A percentile compares a stretch with the other conserved stretches of the same genome.
Conservation (phyloP, 2,113 vertebrate genomes). For the Phoxinus phoxinus region DNA sequence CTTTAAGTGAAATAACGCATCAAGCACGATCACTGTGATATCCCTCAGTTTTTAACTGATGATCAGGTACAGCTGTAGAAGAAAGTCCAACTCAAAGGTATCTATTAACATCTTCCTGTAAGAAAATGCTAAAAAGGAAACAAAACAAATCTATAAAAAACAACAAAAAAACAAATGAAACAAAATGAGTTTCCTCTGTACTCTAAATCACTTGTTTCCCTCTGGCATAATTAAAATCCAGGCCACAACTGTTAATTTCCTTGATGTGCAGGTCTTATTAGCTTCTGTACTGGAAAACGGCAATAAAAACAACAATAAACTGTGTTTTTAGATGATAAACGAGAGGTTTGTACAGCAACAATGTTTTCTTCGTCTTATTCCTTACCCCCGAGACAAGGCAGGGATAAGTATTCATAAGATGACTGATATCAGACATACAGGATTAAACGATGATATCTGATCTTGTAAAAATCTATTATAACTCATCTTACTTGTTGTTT, state of each 20-base stretch:
- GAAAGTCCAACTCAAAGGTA: not conserved
- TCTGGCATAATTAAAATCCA: slow-evolving; percentile 75
- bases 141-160: slow-evolving; percentile 4
- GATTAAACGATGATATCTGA: slow-evolving; percentile 76
- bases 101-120: not conserved
- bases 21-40: not conserved
- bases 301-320: slow-evolving; percentile 58
- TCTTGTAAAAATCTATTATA: slow-evolving; percentile 73
- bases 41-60: not conserved
- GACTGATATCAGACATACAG: slow-evolving; percentile 66
- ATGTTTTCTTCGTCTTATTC: slow-evolving; percentile 52
- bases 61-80: not conserved
- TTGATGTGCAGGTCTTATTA: slow-evolving; percentile 70
- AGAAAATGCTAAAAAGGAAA: slow-evolving; percentile 33
- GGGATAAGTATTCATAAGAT: slow-evolving; percentile 64
- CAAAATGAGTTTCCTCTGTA: slow-evolving; percentile 70
- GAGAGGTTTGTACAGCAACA: slow-evolving; percentile 62
- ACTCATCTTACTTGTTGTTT: slow-evolving; percentile 70
- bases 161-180: slow-evolving; percentile 43
- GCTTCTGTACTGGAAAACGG: slow-evolving; percentile 62
- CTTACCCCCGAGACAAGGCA: slow-evolving; percentile 56
- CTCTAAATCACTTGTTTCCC: slow-evolving; percentile 69
- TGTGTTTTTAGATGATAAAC: slow-evolving; percentile 67
- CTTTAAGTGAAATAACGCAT: slow-evolving; percentile 18
- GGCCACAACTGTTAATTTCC: slow-evolving; percentile 75